Evolutionary conservation across 2,888 invertebrate genomes (phyloP).

Genomic region (Sepioteuthis lessoniana): DNA sequence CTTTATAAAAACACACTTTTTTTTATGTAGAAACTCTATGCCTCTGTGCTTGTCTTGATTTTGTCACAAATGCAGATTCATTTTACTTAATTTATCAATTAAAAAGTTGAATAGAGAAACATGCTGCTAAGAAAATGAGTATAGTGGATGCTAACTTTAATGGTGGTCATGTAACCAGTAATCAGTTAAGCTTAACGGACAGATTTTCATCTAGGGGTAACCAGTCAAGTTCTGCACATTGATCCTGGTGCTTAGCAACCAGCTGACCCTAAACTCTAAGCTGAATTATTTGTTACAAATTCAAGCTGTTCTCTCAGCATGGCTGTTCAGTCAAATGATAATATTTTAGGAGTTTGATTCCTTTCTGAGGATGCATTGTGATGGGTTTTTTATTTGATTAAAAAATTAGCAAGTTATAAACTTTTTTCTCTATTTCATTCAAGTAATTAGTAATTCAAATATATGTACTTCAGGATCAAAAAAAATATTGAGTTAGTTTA

Average conservation of each 20-base stretch:
- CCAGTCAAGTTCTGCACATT: neutral
- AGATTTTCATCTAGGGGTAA: neutral
- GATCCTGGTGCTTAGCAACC: neutral
- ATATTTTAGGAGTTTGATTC: neutral
- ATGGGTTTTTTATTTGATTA: neutral
- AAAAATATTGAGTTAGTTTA: too few relatives aligned
- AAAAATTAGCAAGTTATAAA: neutral
- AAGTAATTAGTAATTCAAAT: too few relatives aligned
- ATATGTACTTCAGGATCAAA: too few relatives aligned
- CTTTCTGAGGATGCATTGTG: neutral
- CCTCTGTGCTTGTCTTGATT: too few relatives aligned
- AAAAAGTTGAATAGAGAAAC: too few relatives aligned
- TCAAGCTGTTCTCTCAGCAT: neutral
- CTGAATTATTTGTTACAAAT: neutral
- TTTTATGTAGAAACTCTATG: too few relatives aligned
- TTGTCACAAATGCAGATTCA: too few relatives aligned
- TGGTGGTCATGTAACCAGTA: neutral
- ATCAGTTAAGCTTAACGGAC: too few relatives aligned
- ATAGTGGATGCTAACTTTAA: neutral
- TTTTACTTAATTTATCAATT: too few relatives aligned
- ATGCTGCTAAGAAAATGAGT: too few relatives aligned
- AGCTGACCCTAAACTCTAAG: neutral
- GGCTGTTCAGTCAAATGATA: neutral
- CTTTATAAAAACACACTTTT: too few relatives aligned
- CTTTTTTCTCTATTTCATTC: neutral